phyloP scores from a whole-genome alignment of 2,113 vertebrate genomes.

The Silurus glanis region DNA sequence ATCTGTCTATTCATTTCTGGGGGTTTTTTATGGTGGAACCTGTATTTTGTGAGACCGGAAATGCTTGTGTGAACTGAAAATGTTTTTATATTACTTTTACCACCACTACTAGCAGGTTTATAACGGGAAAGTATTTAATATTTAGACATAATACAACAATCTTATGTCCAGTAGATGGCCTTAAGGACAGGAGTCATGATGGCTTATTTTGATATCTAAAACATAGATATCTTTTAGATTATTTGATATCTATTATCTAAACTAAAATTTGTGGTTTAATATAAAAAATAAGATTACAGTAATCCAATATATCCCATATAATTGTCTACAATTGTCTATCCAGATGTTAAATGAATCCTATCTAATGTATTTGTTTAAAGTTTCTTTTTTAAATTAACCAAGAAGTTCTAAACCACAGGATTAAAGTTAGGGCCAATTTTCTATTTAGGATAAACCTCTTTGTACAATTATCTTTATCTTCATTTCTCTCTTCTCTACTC shows the following conservation, averaged over 20 bases:
- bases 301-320: not conserved
- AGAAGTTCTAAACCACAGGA: not conserved
- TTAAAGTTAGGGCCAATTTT: not conserved
- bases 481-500: slow-evolving; percentile 8
- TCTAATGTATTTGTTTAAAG: not conserved
- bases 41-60: not conserved
- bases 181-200: not conserved
- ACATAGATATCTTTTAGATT: too few species aligned
- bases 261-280: not conserved
- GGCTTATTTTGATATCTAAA: not conserved
- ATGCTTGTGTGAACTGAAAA: too few species aligned
- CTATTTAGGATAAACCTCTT: not conserved
- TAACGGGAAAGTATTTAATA: too few species aligned
- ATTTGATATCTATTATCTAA: not conserved
- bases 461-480: not conserved
- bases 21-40: not conserved
- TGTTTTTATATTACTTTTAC: not conserved
- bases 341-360: not conserved
- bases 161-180: not conserved
- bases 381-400: not conserved
- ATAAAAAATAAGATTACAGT: not conserved
- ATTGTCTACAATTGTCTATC: not conserved
- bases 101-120: not conserved
- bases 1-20: slow-evolving; percentile 14
- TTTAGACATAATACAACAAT: not conserved